These are phyloP conservation scores for Lanius collurio DNA, from an alignment of 2,113 vertebrate genomes.

Conservation along the genomic window DNA sequence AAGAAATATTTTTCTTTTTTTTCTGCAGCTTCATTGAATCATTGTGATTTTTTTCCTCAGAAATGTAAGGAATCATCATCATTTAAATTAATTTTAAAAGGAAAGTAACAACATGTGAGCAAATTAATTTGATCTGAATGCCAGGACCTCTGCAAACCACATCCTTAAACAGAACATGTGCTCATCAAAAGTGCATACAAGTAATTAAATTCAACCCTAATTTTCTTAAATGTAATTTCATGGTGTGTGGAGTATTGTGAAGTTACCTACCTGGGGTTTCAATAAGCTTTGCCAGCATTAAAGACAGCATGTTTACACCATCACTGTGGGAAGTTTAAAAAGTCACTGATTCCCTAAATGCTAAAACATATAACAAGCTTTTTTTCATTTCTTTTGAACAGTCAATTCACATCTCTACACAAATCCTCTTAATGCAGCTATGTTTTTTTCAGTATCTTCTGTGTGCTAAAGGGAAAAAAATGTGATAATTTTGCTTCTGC, in stretches of 20 bases:
- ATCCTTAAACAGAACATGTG: not conserved
- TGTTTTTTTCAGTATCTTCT: not conserved
- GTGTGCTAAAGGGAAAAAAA: not conserved
- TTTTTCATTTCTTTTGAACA: not conserved
- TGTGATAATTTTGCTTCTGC: not conserved
- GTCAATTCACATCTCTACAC: not conserved
- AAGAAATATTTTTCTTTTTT: not conserved
- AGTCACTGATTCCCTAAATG: conserved; percentile 2
- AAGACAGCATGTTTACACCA: not conserved
- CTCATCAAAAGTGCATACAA: not conserved
- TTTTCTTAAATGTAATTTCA: conserved; percentile 55
- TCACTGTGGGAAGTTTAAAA: conserved; percentile 20
- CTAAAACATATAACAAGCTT: not conserved
- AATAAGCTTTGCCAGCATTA: conserved; percentile 3
- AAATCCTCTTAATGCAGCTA: not conserved
- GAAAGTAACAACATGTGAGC: not conserved
- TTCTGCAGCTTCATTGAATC: not conserved
- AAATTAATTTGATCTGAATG: not conserved
- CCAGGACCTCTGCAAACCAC: not conserved
- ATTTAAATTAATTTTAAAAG: not conserved
- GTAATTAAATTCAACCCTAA: conserved; percentile 40
- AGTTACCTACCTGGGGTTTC: conserved; percentile 10
- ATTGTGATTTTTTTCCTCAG: not conserved
- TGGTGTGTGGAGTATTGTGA: not conserved
- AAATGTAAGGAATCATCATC: not conserved